These are phyloP conservation scores for Cirrhinus molitorella DNA, from an alignment of 2,797 vertebrate species.

Conservation along the genomic window DNA sequence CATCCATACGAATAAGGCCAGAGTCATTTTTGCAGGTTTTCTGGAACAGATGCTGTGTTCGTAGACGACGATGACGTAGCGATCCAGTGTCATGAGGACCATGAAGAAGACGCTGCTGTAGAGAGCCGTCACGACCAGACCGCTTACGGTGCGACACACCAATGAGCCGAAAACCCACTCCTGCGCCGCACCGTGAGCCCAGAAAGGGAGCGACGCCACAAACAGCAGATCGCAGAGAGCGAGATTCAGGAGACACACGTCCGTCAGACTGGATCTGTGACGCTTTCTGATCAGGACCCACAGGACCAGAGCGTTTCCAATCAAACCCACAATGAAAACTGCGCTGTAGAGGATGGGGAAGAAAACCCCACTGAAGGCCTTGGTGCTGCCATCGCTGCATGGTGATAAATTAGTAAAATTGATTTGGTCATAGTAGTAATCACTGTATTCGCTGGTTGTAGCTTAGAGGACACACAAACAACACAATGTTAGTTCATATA, in stretches of 20 bases:
- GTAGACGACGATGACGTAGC: constrained; percentile 83
- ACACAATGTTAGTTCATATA: neutral
- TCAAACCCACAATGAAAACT: constrained; percentile 85
- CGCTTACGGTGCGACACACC: constrained; percentile 79
- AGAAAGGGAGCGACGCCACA: constrained; percentile 85
- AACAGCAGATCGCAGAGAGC: constrained; percentile 90
- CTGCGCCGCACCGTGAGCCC: constrained; percentile 65
- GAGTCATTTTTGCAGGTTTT: constrained; percentile 61
- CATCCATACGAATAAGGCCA: constrained; percentile 76
- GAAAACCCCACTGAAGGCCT: constrained; percentile 76
- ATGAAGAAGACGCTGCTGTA: constrained; percentile 87
- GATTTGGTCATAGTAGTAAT: neutral
- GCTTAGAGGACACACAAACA: neutral
- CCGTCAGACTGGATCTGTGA: constrained; percentile 84
- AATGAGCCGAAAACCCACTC: constrained; percentile 83
- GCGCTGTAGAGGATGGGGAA: constrained; percentile 82
- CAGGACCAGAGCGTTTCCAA: constrained; percentile 86
- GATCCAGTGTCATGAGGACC: constrained; percentile 86
- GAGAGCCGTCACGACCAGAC: constrained; percentile 77
- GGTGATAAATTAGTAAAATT: neutral
- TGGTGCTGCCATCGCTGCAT: constrained; percentile 67
- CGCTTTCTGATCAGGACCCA: constrained; percentile 83
- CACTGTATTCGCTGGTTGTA: neutral
- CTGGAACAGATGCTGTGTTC: constrained; percentile 62
- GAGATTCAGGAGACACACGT: constrained; percentile 89